Evolutionary conservation across 1,140 invertebrate species (phyloP), one percentile per base, ranked within the genome.

Genomic region (Thereuonema tuberculata): DNA sequence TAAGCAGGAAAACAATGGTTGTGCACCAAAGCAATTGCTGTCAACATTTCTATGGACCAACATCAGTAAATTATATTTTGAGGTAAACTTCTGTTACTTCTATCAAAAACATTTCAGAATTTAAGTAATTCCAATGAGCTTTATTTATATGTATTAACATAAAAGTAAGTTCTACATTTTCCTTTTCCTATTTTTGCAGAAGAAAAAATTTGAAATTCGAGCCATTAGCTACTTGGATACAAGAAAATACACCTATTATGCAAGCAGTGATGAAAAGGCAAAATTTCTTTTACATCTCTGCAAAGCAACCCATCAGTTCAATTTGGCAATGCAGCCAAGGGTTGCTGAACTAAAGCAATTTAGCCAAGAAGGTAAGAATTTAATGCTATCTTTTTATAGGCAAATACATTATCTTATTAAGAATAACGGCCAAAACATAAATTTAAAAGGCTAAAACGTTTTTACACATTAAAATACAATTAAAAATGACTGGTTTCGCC

Each of bases 121-220:
- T 53, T 54, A 60, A 9, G 50, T 46, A 43, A 27, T 62, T n/a
- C n/a, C n/a, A n/a, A n/a, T n/a, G n/a, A n/a, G n/a, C n/a, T n/a
- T n/a, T n/a, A n/a, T n/a, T n/a, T n/a, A n/a, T n/a, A n/a, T n/a
- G n/a, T n/a, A n/a, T n/a, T n/a, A n/a, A n/a, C n/a, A n/a, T n/a
- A n/a, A n/a, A n/a, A n/a, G n/a, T n/a, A n/a, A n/a, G n/a, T n/a
- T n/a, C n/a, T n/a, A n/a, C n/a, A n/a, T n/a, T n/a, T n/a, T n/a
- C n/a, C n/a, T 55, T 12, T 25, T 21, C 26, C 3, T 50, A 20
- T 61, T 63, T 66, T 75, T 69, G 14, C 72, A 85, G 82, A 84
- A 91, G 69, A 94, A 94, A 75, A 96, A 95, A 73, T 96, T 96
- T 76, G 91, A 96, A 77, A 93, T 97, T 64, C 81, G 89, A 49